Base-by-base conservation (phyloP, 2,797 vertebrate species). In the Antrozous pallidus region DNA sequence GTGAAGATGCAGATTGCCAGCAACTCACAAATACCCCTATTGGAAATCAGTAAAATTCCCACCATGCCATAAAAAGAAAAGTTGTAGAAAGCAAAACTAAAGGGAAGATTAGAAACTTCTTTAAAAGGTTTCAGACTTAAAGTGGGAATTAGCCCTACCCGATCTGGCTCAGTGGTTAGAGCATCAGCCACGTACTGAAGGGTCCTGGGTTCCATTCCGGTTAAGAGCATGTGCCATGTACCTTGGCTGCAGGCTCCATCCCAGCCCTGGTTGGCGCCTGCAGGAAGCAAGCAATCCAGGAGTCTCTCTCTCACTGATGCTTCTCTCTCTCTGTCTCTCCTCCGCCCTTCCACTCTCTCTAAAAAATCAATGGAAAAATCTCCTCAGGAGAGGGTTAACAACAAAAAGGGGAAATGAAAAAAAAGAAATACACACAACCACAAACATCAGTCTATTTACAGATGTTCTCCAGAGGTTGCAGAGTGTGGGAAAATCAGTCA, bases 401-500 rank as follows among this genome's bases (percentile, higher is more conserved):
- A 58, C 56, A 58, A 28, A 86, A 81, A 83, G 65, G 36, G 20
- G 38, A 51, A 49, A 69, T 73, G 65, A 49, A 90, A 73, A 93
- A 93, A n/a, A 74, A 17, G 1, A 69, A 75, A 70, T 26, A 80
- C 31, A 90, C 31, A 75, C 13, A 71, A 80, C 40, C 61, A 71
- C 73, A 90, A 92, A 88, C 36, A 74, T 88, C 45, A 47, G 58
- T 73, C 36, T 87, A 38, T 90, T 78, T 83, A 71, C 63, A 94
- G 81, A 88, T 88, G 77, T 56, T 74, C 54, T 88, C 58, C 45
- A 93, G 70, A 90, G 40, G 71, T 84, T 94, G 58, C 36, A 82
- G n/a, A 79, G 82, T 93, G 65, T 94, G 87, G 51, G 87, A 88
- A 96, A 94, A 89, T 80, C 73, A 93, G 86, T 88, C 63, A 87